Percentiles rank a stretch among this genome's conserved stretches.
These are phyloP conservation scores for Polydrusus pterygomalis DNA, from an alignment of 2,888 invertebrate genomes.

Conservation along the genomic window DNA sequence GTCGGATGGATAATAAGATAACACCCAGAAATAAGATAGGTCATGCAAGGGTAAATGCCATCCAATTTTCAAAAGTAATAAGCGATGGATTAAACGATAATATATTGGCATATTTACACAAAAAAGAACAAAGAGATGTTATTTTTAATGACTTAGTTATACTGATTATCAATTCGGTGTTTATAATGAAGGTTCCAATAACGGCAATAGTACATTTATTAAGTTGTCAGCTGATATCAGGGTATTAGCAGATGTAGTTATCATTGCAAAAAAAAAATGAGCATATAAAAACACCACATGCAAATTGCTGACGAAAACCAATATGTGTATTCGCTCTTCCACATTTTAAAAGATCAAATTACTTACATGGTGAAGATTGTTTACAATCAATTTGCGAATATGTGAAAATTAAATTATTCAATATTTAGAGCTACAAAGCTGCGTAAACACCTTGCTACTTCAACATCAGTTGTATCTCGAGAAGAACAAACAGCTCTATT, in stretches of 20 bases:
- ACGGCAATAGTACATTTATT: not conserved
- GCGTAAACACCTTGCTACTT: slow-evolving; percentile 11
- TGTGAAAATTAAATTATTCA: not conserved
- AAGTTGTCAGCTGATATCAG: not conserved
- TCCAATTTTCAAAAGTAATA: not conserved
- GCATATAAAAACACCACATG: not conserved
- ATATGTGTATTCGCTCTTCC: slow-evolving; percentile 6
- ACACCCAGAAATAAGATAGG: not conserved
- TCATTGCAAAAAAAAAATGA: not conserved
- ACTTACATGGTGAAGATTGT: not conserved
- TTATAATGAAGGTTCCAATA: not conserved
- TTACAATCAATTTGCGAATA: slow-evolving; percentile 1
- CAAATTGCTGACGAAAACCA: not conserved
- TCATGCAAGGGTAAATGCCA: not conserved
- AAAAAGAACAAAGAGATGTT: not conserved
- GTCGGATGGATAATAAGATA: too few species aligned
- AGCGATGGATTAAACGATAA: not conserved
- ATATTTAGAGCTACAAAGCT: not conserved
- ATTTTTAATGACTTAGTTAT: not conserved
- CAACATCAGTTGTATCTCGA: not conserved
- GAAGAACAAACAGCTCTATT: not conserved
- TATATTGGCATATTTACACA: not conserved
- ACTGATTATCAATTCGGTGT: not conserved
- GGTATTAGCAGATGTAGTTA: slow-evolving; percentile 13
- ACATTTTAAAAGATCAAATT: not conserved